Conservation (phyloP, 2,888 invertebrate genomes). For the Dryobotodes eremita region DNA sequence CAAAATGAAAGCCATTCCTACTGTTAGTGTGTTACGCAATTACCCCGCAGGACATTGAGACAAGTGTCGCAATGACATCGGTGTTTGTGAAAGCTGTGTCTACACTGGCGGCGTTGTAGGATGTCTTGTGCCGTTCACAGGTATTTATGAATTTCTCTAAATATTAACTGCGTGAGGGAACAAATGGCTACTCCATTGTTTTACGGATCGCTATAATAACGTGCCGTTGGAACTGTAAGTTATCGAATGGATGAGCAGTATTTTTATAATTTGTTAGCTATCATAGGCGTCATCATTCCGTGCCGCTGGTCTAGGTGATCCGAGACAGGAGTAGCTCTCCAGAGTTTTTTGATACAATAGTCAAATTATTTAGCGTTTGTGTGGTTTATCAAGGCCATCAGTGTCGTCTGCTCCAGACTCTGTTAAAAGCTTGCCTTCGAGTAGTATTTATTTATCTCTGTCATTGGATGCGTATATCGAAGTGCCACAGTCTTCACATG, state of each 20-base stretch:
- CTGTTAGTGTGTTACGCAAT: too few relatives aligned
- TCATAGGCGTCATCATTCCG: background rate
- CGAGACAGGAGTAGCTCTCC: too few relatives aligned
- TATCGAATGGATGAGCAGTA: background rate
- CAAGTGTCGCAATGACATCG: background rate
- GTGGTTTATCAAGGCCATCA: too few relatives aligned
- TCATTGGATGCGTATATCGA: background rate
- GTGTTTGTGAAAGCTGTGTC: background rate
- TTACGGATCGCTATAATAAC: background rate
- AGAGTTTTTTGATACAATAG: background rate
- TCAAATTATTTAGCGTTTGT: background rate
- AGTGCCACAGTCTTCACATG: background rate
- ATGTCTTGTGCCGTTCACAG: background rate
- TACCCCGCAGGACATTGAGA: background rate
- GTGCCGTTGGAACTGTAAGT: background rate
- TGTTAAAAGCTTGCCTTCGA: conserved; percentile 1
- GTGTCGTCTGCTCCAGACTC: background rate
- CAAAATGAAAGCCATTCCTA: too few relatives aligned
- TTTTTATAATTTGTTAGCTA: background rate
- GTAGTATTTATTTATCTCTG: background rate
- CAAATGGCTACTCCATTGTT: background rate
- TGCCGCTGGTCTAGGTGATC: background rate
- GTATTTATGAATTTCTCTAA: background rate
- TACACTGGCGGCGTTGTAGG: background rate
- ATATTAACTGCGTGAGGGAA: background rate